These are phyloP conservation scores for Hippocampus zosterae DNA, from an alignment of 2,113 vertebrate species.

Conservation along the genomic window DNA sequence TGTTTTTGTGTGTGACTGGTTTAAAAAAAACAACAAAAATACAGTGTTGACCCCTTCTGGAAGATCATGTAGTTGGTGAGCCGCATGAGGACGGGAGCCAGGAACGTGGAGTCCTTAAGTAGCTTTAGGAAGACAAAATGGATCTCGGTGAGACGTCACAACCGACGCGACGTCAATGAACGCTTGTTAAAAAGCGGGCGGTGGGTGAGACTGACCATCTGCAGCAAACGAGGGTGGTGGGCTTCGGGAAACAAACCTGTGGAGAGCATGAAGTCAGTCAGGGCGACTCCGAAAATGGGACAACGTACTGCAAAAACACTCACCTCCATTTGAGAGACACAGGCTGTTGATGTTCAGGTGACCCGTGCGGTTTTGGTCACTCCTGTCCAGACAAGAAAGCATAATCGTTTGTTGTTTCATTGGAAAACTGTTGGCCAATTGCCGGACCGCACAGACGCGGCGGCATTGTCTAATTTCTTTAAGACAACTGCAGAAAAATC, in stretches of 20 bases:
- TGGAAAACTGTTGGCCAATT: too few relatives aligned
- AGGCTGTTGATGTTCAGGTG: conserved; percentile 88
- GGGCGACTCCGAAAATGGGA: not conserved
- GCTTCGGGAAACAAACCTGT: conserved; percentile 91
- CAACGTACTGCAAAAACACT: not conserved
- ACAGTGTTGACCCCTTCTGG: conserved; percentile 77
- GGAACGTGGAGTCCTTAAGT: conserved; percentile 82
- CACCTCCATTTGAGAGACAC: conserved; percentile 93
- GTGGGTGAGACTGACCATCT: conserved; percentile 75
- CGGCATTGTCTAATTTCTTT: too few relatives aligned
- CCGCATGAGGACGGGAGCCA: conserved; percentile 78
- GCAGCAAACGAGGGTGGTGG: conserved; percentile 80
- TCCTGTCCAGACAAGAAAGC: conserved; percentile 62
- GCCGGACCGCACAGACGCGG: too few relatives aligned
- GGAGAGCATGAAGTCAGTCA: not conserved
- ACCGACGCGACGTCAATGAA: not conserved
- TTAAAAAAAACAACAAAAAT: not conserved
- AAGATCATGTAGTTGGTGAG: conserved; percentile 88
- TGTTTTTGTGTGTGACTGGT: conserved; percentile 19
- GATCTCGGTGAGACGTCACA: not conserved
- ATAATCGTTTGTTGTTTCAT: not conserved
- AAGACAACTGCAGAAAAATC: not conserved
- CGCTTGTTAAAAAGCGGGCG: not conserved
- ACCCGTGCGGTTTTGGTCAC: conserved; percentile 82
- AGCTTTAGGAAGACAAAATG: conserved; percentile 70